phyloP scores from a whole-genome alignment of 2,888 invertebrate species.

The Drosophila melanosoma region DNA sequence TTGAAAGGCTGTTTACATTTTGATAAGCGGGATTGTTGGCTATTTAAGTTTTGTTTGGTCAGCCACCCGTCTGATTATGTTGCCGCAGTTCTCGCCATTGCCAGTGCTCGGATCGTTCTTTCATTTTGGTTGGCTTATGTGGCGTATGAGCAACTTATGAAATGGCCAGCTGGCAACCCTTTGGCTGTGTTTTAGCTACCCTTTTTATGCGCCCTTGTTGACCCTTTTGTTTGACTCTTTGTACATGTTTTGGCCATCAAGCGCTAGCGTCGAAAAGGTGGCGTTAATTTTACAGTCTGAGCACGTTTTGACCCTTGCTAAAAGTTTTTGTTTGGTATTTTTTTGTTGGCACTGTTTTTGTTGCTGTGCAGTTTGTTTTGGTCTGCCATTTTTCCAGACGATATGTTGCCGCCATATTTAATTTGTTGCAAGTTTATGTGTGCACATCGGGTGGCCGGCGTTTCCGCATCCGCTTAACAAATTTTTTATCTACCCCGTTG shows the following conservation, averaged over 20 bases:
- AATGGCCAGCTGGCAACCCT: conserved; percentile 40
- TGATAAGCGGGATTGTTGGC: conserved; percentile 38
- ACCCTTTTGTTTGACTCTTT: conserved; percentile 60
- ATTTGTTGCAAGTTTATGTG: conserved; percentile 69
- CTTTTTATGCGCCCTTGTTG: conserved; percentile 26
- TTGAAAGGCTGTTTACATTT: conserved; percentile 36
- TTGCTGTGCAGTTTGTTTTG: conserved; percentile 62
- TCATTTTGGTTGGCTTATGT: conserved; percentile 43
- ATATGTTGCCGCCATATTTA: conserved; percentile 78
- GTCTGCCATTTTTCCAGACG: conserved; percentile 77
- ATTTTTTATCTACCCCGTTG: conserved; percentile 49
- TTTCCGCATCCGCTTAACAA: conserved; percentile 65
- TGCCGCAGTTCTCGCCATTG: conserved; percentile 2
- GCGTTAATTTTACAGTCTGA: conserved; percentile 77
- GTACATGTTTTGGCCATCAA: conserved; percentile 63
- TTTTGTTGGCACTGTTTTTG: conserved; percentile 22
- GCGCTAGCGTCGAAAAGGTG: conserved; percentile 48
- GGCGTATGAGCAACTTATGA: conserved; percentile 54
- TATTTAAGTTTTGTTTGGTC: conserved; percentile 51
- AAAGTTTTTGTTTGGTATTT: conserved; percentile 48
- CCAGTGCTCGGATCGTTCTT: conserved; percentile 6
- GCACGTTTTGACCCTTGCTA: conserved; percentile 71
- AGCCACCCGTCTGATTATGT: conserved; percentile 40
- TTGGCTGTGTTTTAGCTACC: conserved; percentile 24
- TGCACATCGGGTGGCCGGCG: conserved; percentile 34